Evolutionary conservation across 2,888 invertebrate genomes (phyloP).

Genomic region (Chloromyia formosa): DNA sequence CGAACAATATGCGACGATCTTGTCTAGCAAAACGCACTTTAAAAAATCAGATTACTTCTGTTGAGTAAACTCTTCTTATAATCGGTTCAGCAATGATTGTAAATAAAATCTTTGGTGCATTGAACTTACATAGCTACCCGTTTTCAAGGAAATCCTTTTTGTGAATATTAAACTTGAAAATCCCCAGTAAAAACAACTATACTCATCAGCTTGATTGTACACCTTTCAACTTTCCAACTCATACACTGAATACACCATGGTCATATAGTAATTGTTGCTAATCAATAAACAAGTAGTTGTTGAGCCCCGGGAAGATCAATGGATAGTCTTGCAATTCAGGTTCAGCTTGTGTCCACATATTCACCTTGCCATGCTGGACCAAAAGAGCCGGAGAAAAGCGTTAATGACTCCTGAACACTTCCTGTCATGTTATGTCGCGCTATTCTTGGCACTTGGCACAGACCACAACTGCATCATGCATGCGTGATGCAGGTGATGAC

Average conservation of each 20-base stretch:
- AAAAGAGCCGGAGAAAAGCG: slow-evolving; percentile 35
- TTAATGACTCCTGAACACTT: slow-evolving; percentile 48
- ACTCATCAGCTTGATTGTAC: too few species aligned
- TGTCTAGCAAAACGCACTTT: too few species aligned
- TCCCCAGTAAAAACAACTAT: too few species aligned
- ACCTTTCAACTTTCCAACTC: background rate
- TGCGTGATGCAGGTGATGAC: too few species aligned
- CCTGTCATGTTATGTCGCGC: slow-evolving; percentile 44
- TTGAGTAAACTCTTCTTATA: too few species aligned
- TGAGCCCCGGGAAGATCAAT: background rate
- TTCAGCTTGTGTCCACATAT: background rate
- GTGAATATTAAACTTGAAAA: too few species aligned
- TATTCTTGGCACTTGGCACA: background rate
- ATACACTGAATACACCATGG: background rate
- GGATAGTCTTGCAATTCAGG: background rate
- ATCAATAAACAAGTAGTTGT: background rate
- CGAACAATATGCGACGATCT: too few species aligned
- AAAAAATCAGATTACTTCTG: too few species aligned
- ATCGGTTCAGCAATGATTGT: too few species aligned
- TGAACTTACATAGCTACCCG: too few species aligned
- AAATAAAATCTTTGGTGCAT: too few species aligned
- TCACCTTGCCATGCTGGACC: background rate
- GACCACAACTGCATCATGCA: slow-evolving; percentile 1
- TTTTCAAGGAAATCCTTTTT: too few species aligned
- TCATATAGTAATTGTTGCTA: background rate